Conservation (phyloP, 2,888 invertebrate genomes). For the Galerucella nymphaeae region DNA sequence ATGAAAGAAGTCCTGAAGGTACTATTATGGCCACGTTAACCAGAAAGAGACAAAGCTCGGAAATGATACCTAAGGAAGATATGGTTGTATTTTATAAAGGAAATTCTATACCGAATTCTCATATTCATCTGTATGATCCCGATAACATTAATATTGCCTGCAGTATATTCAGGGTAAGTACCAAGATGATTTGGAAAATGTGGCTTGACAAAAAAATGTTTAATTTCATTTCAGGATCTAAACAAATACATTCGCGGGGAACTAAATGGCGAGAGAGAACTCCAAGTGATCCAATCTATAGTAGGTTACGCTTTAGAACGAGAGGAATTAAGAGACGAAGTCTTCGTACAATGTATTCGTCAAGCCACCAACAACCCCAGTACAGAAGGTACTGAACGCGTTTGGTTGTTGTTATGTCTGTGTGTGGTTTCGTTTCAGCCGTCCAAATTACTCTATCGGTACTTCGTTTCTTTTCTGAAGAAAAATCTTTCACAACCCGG, state of each 20-base stretch:
- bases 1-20: conserved; percentile 86
- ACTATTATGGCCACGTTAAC: conserved; percentile 89
- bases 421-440: conserved; percentile 94
- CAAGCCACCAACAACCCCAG: conserved; percentile 91
- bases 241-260: conserved; percentile 92
- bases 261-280: conserved; percentile 84
- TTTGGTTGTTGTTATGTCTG: conserved; percentile 90
- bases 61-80: conserved; percentile 88
- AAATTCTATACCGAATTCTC: conserved; percentile 90
- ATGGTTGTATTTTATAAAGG: conserved; percentile 92
- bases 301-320: conserved; percentile 89
- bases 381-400: conserved; percentile 82
- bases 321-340: conserved; percentile 92
- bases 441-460: conserved; percentile 82
- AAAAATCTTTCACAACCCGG: conserved; percentile 77
- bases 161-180: conserved; percentile 86
- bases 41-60: conserved; percentile 81
- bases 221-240: conserved; percentile 74
- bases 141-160: conserved; percentile 92
- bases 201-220: not conserved
- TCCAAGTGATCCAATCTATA: conserved; percentile 84
- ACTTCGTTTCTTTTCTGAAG: conserved; percentile 80
- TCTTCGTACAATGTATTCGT: conserved; percentile 88
- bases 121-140: conserved; percentile 94
- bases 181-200: not conserved